These are phyloP conservation scores for Eclectus roratus DNA, from an alignment of 2,113 vertebrate species.

Conservation along the genomic window DNA sequence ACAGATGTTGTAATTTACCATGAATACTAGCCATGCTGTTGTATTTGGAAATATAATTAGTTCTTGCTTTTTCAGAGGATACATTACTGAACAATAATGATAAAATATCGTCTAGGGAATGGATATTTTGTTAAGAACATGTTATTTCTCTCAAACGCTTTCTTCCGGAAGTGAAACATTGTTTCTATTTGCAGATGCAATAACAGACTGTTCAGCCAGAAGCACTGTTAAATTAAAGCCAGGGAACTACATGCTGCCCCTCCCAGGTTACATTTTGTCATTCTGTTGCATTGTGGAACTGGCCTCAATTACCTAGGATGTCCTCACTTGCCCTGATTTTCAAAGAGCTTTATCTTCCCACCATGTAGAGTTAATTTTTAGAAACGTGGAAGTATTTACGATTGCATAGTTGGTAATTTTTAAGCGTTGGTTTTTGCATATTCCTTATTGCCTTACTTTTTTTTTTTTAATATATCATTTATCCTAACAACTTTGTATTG, in stretches of 20 bases:
- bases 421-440: not conserved
- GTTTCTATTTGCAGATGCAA: not conserved
- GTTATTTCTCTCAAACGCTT: not conserved
- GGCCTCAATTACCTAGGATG: not conserved
- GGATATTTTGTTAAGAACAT: not conserved
- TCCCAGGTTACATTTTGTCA: not conserved
- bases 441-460: not conserved
- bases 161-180: not conserved
- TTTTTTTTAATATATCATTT: not conserved
- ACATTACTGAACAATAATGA: not conserved
- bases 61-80: not conserved
- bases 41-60: not conserved
- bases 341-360: not conserved
- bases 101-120: not conserved
- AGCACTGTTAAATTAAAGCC: not conserved
- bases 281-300: not conserved
- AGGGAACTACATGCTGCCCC: rapidly evolving
- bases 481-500: not conserved
- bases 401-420: not conserved
- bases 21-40: not conserved
- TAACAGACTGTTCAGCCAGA: not conserved
- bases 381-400: not conserved
- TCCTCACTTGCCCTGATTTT: not conserved
- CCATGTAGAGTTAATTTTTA: not conserved
- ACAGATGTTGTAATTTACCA: not conserved